Percentiles rank a stretch among this genome's conserved stretches.
Conservation (phyloP, 1,140 invertebrate genomes). For the Theocolax elegans region DNA sequence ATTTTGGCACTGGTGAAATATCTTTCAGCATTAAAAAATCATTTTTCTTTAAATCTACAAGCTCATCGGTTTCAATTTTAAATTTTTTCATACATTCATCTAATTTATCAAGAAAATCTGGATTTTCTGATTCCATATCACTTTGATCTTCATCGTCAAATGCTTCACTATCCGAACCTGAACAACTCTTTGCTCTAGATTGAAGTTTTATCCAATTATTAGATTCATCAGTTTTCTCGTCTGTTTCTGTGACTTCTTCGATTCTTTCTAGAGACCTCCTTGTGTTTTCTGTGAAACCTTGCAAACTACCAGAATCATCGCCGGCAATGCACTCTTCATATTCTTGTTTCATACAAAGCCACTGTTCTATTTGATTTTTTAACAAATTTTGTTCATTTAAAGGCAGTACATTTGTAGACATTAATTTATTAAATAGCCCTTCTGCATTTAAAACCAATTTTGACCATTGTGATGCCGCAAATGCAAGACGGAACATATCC, state of each 20-base stretch:
- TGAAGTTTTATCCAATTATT: conserved; percentile 54
- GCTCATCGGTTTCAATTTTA: conserved; percentile 74
- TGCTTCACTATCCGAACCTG: conserved; percentile 59
- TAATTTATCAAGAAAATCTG: conserved; percentile 77
- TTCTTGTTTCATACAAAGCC: conserved; percentile 85
- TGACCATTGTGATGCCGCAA: conserved; percentile 83
- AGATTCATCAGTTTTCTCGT: conserved; percentile 64
- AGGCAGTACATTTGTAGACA: conserved; percentile 71
- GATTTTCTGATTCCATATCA: conserved; percentile 72
- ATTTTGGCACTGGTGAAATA: conserved; percentile 23
- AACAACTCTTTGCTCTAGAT: conserved; percentile 52
- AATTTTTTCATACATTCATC: conserved; percentile 79
- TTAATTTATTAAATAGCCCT: conserved; percentile 79
- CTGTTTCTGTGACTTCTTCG: conserved; percentile 72
- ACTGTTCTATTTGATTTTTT: conserved; percentile 78
- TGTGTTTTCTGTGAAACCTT: conserved; percentile 64
- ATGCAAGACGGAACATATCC: conserved; percentile 78
- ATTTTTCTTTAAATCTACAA: conserved; percentile 66
- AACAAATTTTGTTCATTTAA: conserved; percentile 73
- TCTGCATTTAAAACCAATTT: conserved; percentile 86
- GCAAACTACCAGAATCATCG: conserved; percentile 65
- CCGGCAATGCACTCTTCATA: conserved; percentile 83
- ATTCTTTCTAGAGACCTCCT: conserved; percentile 73
- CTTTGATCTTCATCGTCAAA: conserved; percentile 70
- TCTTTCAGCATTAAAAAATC: conserved; percentile 49